Percentiles rank a stretch among this genome's conserved stretches.
Conservation (phyloP, 2,797 vertebrate species). For the Notoglanidium macrostoma region DNA sequence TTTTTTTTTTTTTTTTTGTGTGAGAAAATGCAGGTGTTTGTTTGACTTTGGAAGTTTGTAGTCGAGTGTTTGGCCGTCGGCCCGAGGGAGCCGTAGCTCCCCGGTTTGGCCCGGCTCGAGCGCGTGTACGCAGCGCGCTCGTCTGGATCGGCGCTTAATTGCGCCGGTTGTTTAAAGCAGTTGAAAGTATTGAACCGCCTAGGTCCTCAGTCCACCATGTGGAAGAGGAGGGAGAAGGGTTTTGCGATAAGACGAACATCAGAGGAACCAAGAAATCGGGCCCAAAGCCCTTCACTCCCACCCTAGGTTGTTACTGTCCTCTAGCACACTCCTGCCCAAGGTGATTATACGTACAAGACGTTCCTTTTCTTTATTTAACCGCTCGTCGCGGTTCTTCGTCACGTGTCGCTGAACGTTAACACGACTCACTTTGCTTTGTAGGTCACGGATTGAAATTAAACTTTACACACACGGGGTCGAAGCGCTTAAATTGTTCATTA, state of each 20-base stretch:
- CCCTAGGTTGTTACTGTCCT: constrained; percentile 83
- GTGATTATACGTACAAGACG: constrained; percentile 62
- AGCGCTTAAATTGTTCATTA: not conserved
- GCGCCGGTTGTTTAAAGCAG: constrained; percentile 80
- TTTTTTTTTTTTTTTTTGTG: not conserved
- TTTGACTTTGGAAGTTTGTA: constrained; percentile 54
- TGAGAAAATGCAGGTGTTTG: constrained; percentile 24
- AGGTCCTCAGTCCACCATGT: constrained; percentile 88
- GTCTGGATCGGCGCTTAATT: constrained; percentile 71
- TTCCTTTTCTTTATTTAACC: constrained; percentile 58
- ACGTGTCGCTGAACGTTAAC: constrained; percentile 13
- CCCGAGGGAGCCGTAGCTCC: constrained; percentile 57
- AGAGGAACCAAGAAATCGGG: constrained; percentile 83
- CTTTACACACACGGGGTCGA: not conserved
- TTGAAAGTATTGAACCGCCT: constrained; percentile 83
- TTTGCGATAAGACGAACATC: constrained; percentile 75
- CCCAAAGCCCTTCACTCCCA: constrained; percentile 84
- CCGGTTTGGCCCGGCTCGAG: constrained; percentile 59
- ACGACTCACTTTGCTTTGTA: not conserved
- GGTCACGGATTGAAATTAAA: constrained; percentile 10
- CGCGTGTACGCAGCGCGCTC: constrained; percentile 73
- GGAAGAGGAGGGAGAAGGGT: constrained; percentile 89
- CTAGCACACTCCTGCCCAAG: constrained; percentile 87
- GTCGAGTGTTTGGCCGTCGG: constrained; percentile 55
- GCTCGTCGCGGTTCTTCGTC: constrained; percentile 46